Base-by-base conservation (phyloP, 2,113 vertebrate species). In the Antechinus stuartii region DNA sequence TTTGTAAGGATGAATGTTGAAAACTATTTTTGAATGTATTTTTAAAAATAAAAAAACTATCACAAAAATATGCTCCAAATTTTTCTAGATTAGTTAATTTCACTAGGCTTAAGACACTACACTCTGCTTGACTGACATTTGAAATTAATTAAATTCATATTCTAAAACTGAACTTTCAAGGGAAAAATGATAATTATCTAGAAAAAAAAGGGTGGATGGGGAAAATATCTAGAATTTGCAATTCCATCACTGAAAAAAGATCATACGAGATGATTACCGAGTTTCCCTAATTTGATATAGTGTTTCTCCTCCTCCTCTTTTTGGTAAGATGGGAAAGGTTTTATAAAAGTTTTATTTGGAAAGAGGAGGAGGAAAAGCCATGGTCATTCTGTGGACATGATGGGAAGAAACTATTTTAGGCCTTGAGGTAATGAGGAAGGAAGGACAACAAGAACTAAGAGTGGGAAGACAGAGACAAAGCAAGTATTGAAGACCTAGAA, bases 241-340 rank as follows among this genome's bases (percentile, higher is more conserved):
- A 76, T 76, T 76, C 16, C 35, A 42, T 22, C n/a, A 76, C n/a
- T 76, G n/a, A n/a, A 76, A 42, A 76, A 76, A 76, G 35, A n/a
- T 42, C 35, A n/a, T 76, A 76, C 2, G 16, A 42, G 35, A 7
- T 1, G 16, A 76, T 22, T 42, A n/a, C 19, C 1, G 56, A 95
- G 49, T 47, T 92, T 93, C 89, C 76, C 56, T 90, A 54, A 22
- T 42, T 0, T 46, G 52, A 22, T 24, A 94, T 50, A 23, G 26
- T 26, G 52, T 53, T 92, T 56, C 22, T 56, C 22, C 53, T 56
- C 47, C 93, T 53, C 10, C 53, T 27, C 47, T 52, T 76, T 95
- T 90, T 93, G 42, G 55, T 42, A 47, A 96, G n/a, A 92, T 27
- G 56, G 25, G 30, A 27, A 55, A 94, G 89, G 55, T 93, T 92